Evolutionary conservation across 2,113 vertebrate species (phyloP), one percentile per base, ranked within the genome.

Genomic region (Columba janthina): DNA sequence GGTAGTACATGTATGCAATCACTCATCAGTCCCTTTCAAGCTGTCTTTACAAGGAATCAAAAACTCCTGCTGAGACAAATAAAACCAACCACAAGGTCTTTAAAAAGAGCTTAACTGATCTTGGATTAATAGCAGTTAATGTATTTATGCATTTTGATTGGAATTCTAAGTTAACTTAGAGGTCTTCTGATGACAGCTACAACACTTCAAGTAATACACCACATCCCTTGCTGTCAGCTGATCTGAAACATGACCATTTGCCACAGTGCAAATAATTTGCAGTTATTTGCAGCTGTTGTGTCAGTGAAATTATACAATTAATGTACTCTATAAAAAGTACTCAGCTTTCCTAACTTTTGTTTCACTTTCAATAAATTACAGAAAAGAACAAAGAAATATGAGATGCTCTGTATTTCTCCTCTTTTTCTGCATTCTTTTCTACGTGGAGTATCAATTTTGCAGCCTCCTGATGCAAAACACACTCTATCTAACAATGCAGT

Each of bases 391-490:
- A 85, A 73, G 22, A 56, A 40, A 74, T 20, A 51, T 25, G 60
- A 29, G 25, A 40, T 0, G 0, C 5, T 51, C 26, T n/a, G 2
- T 26, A 18, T 26, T 62, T 48, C 34, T 69, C 17, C 51, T 40
- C 17, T 7, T 24, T 53, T 58, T 18, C 34, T n/a, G 48, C 2
- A 0, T 5, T 29, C 7, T 82, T 72, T 86, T 31, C 44, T 42
- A 34, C 20, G 12, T 0, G 0, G 19, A 67, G 28, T 20, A 19
- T 18, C 42, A 25, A 24, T 20, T 56, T 64, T 26, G 25, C 48
- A 64, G 44, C 25, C 38, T 72, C 54, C 11, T 1, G 0, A 2
- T 12, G 20, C 11, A 46, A 60, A 88, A 40, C 1, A 0, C 36
- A 12, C 44, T 38, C 9, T 8, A 70, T 31, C 7, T 19, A 69